Percentiles rank a stretch among this genome's conserved stretches.
Conservation (phyloP, 2,797 vertebrate genomes). For the Cossypha heuglini region DNA sequence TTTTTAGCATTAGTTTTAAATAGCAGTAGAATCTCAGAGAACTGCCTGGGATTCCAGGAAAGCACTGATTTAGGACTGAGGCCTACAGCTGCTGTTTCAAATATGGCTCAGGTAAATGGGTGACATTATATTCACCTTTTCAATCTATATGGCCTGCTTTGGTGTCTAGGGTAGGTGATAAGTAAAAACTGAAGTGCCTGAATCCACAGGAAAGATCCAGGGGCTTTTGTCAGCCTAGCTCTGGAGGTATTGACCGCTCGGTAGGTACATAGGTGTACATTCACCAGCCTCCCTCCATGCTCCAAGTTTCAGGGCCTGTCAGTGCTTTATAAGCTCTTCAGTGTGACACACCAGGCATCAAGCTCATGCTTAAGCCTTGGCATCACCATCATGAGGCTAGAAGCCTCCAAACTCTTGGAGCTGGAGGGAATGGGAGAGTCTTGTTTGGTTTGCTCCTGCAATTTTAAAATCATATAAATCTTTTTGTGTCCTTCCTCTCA, state of each 20-base stretch:
- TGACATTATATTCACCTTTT: not conserved
- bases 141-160: not conserved
- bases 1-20: not conserved
- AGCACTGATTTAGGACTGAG: not conserved
- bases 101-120: not conserved
- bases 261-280: not conserved
- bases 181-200: not conserved
- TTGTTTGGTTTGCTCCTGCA: not conserved
- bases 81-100: not conserved
- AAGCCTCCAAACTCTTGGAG: not conserved
- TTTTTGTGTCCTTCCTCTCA: not conserved
- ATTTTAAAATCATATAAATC: not conserved
- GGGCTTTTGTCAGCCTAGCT: not conserved
- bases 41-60: not conserved
- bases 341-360: accelerated
- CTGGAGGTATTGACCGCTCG: accelerated
- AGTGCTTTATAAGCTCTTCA: not conserved
- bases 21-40: not conserved
- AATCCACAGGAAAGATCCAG: not conserved
- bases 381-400: not conserved
- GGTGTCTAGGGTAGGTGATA: not conserved
- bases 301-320: not conserved
- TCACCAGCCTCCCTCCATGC: not conserved
- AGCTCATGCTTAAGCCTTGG: not conserved
- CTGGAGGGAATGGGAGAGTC: not conserved